Evolutionary conservation across 2,888 invertebrate species (phyloP).

Genomic region (Drosophila meridionalis): DNA sequence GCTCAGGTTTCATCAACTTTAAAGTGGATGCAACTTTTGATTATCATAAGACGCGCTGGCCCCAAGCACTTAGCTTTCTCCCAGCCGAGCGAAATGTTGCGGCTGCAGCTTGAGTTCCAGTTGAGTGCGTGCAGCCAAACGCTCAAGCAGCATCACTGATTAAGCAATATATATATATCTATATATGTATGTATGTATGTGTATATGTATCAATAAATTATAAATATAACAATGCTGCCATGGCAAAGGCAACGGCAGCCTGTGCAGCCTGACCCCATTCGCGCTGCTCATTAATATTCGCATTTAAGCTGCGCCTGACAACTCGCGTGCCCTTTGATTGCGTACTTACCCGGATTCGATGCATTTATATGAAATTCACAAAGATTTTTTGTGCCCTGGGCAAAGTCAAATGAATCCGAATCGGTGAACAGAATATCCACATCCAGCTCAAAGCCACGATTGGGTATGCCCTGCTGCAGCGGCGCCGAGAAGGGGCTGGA

Average conservation of each 20-base stretch:
- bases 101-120: slow-evolving; percentile 7
- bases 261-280: slow-evolving; percentile 47
- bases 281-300: slow-evolving; percentile 37
- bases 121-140: slow-evolving; percentile 22
- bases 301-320: slow-evolving; percentile 17
- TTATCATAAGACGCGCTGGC: slow-evolving; percentile 47
- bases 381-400: slow-evolving; percentile 86
- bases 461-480: slow-evolving; percentile 88
- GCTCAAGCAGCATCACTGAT: slow-evolving; percentile 54
- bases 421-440: slow-evolving; percentile 95
- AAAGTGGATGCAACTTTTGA: slow-evolving; percentile 39
- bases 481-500: slow-evolving; percentile 94
- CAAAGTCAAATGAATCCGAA: slow-evolving; percentile 94
- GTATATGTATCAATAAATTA: slow-evolving; percentile 60
- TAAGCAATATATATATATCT: slow-evolving; percentile 50
- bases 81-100: slow-evolving; percentile 4
- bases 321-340: not conserved
- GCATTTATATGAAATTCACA: slow-evolving; percentile 93
- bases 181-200: slow-evolving; percentile 15
- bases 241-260: slow-evolving; percentile 8
- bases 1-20: slow-evolving; percentile 22
- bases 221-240: slow-evolving; percentile 42
- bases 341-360: slow-evolving; percentile 86
- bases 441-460: slow-evolving; percentile 93
- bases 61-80: slow-evolving; percentile 51